phyloP scores from a whole-genome alignment of 2,797 vertebrate genomes.

The Sciaenops ocellatus region DNA sequence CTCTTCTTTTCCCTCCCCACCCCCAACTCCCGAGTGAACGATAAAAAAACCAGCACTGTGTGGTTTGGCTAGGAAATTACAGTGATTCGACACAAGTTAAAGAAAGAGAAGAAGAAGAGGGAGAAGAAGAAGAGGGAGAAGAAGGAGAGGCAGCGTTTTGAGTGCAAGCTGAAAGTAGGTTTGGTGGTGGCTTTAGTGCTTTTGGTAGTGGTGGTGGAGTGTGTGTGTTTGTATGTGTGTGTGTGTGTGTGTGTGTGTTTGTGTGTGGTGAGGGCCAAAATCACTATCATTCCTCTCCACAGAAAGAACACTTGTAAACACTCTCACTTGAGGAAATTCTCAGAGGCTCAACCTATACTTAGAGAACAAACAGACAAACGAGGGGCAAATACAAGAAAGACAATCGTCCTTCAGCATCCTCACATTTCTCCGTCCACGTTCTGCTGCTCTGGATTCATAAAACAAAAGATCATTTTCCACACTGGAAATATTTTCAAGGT shows the following conservation, averaged over 20 bases:
- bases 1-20: constrained; percentile 6
- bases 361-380: constrained; percentile 14
- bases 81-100: constrained; percentile 46
- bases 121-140: not conserved
- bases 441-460: constrained; percentile 2
- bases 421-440: not conserved
- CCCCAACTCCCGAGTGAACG: constrained; percentile 36
- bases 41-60: constrained; percentile 53
- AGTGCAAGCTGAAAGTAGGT: constrained; percentile 22
- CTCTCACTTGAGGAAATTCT: constrained; percentile 28
- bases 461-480: constrained; percentile 20
- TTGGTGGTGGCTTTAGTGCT: constrained; percentile 22
- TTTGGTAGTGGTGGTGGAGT: not conserved
- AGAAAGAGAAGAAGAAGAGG: not conserved
- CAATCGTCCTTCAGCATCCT: not conserved
- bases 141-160: not conserved
- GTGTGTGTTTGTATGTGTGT: not conserved
- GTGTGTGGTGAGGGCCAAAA: constrained; percentile 28
- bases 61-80: constrained; percentile 57
- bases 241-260: not conserved
- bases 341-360: constrained; percentile 4
- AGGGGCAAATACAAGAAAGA: not conserved
- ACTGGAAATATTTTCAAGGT: constrained; percentile 9
- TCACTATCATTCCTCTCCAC: constrained; percentile 43
- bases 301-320: constrained; percentile 36